Evolutionary conservation across 2,888 invertebrate genomes (phyloP), one percentile per base, ranked within the genome.

Genomic region (Temnothorax rugatulus): DNA sequence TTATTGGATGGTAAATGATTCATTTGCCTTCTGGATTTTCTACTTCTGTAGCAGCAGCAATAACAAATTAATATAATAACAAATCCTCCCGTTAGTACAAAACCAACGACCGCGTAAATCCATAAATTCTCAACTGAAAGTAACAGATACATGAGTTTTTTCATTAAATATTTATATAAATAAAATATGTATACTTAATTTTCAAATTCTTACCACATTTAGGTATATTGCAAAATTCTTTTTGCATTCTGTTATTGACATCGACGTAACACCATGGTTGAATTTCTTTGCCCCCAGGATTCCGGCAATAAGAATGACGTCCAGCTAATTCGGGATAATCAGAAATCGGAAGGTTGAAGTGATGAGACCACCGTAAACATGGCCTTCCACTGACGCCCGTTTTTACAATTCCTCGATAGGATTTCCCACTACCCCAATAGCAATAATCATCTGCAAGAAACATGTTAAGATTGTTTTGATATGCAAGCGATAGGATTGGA

Each of bases 211-310:
- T 94, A 97, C 97, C 96, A 96, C 99, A 99, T 95, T 97, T 97
- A 25, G 97, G 97, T 90, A 99, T 97, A 91, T 97, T 96, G 95
- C 99, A 99, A 82, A 97, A 95, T 94, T 99, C 98, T 92, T 97
- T 97, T 88, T 97, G 96, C 91, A 96, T 96, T 91, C 97, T 97
- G 85, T 97, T 97, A 91, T 96, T 96, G 86, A 95, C 95, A 84
- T 96, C 96, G 21, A 97, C 96, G 90, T 97, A 98, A 95, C 99
- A 99, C 98, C 99, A 99, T 0, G 99, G 99, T 89, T 97, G 97
- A 0, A 96, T 94, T 94, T 98, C 97, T 1, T 96, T 95, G 47
- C 97, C 97, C 38, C 97, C 98, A 52, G 99, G 99, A 95, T 99
- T 99, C 86, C 99, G 97, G 94, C 97, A 97, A 94, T 97, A 99